These are phyloP conservation scores for Tetanocera ferruginea DNA, from an alignment of 2,888 invertebrate genomes.

Conservation along the genomic window DNA sequence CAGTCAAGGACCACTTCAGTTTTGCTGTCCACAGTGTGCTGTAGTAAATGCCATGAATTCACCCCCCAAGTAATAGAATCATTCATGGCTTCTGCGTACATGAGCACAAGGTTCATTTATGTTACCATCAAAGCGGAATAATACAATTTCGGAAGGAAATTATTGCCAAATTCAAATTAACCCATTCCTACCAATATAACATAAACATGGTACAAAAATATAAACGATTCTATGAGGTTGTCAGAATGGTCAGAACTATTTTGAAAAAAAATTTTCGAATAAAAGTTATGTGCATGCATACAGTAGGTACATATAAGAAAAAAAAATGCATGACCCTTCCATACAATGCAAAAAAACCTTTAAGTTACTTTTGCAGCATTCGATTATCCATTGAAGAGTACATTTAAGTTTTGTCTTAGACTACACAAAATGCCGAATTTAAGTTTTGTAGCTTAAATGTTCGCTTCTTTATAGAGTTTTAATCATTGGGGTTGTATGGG, in stretches of 20 bases:
- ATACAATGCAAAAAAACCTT: background rate
- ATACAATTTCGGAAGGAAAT: conserved; percentile 53
- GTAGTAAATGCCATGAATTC: background rate
- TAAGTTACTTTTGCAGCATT: too few relatives aligned
- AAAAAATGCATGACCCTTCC: background rate
- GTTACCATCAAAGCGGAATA: conserved; percentile 61
- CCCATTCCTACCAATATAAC: background rate
- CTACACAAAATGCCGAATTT: too few relatives aligned
- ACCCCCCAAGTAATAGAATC: conserved; percentile 11
- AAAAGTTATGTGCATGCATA: background rate
- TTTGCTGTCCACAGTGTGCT: background rate
- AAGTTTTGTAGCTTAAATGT: too few relatives aligned
- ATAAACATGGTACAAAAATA: background rate
- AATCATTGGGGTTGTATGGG: too few relatives aligned
- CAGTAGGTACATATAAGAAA: background rate
- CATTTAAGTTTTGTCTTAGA: too few relatives aligned
- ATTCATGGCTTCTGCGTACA: background rate
- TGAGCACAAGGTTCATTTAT: conserved; percentile 54
- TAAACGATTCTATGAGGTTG: background rate
- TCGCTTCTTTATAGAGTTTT: too few relatives aligned
- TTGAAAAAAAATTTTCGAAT: too few relatives aligned
- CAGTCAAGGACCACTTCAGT: conserved; percentile 16
- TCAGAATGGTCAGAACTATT: too few relatives aligned
- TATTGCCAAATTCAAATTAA: conserved; percentile 17
- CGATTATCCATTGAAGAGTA: too few relatives aligned